A percentile compares a stretch with the other conserved stretches of the same genome.
phyloP scores from a whole-genome alignment of 2,888 invertebrate genomes.

The Andricus quercusramuli region DNA sequence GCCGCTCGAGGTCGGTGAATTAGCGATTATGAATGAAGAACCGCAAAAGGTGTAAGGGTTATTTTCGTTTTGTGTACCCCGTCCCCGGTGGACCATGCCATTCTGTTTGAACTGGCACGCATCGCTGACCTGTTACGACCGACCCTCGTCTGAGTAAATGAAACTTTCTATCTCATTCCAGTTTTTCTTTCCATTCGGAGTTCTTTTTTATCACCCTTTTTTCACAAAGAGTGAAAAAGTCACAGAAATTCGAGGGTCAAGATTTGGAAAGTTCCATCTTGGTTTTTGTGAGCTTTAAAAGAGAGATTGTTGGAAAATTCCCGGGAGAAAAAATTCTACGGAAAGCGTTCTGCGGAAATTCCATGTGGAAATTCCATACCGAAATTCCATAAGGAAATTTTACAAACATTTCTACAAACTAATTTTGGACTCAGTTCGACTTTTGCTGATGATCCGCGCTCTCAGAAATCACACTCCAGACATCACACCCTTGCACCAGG shows the following conservation, averaged over 20 bases:
- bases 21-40: conserved; percentile 41
- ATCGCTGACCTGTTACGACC: conserved; percentile 63
- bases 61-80: conserved; percentile 21
- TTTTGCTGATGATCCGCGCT: no score
- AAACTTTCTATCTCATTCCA: conserved; percentile 48
- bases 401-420: no score
- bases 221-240: conserved; percentile 33
- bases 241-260: not conserved
- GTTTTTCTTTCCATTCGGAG: conserved; percentile 22
- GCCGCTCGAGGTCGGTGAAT: conserved; percentile 26
- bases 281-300: no score
- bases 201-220: conserved; percentile 20
- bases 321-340: no score
- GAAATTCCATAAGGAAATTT: no score
- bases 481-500: no score
- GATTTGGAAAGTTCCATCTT: no score
- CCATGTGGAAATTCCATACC: no score
- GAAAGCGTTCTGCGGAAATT: no score
- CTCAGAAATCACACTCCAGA: no score
- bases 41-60: conserved; percentile 25
- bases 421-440: no score
- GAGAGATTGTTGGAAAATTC: no score
- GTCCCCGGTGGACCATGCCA: conserved; percentile 13
- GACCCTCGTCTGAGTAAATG: conserved; percentile 57
- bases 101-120: conserved; percentile 59